Conservation (phyloP, 2,113 vertebrate species). For the Cyprinodon variegatus region DNA sequence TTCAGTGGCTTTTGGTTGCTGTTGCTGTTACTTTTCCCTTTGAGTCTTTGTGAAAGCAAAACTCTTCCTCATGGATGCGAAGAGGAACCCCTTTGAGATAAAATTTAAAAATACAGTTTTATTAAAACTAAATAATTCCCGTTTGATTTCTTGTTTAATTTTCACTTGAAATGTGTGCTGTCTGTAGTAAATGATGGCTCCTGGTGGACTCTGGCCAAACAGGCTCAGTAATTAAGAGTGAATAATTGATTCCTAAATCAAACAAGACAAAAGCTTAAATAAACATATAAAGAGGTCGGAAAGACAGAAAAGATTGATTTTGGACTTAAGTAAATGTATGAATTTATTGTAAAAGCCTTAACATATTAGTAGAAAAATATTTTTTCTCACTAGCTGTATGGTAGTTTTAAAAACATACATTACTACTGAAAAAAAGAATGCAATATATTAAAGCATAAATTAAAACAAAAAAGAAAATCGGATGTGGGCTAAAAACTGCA, state of each 20-base stretch:
- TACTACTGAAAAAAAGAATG: too few relatives aligned
- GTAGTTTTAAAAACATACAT: too few relatives aligned
- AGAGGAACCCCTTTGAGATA: not conserved
- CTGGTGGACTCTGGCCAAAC: not conserved
- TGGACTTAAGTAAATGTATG: not conserved
- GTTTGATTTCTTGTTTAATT: not conserved
- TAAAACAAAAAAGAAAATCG: not conserved
- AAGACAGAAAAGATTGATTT: not conserved
- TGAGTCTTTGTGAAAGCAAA: not conserved
- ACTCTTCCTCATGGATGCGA: not conserved
- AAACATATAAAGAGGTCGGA: not conserved
- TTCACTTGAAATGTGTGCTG: too few relatives aligned
- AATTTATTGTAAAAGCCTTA: not conserved
- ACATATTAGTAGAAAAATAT: not conserved
- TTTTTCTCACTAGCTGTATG: not conserved
- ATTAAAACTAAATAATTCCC: too few relatives aligned
- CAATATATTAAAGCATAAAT: not conserved
- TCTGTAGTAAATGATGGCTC: too few relatives aligned
- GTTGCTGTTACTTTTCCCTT: not conserved
- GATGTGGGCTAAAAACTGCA: not conserved
- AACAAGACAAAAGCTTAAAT: not conserved
- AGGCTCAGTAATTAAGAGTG: not conserved
- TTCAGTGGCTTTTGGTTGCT: too few relatives aligned
- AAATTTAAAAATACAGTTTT: not conserved
- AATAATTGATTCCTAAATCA: not conserved